Conservation (phyloP, 2,888 invertebrate species). For the Tupiocoris notatus region DNA sequence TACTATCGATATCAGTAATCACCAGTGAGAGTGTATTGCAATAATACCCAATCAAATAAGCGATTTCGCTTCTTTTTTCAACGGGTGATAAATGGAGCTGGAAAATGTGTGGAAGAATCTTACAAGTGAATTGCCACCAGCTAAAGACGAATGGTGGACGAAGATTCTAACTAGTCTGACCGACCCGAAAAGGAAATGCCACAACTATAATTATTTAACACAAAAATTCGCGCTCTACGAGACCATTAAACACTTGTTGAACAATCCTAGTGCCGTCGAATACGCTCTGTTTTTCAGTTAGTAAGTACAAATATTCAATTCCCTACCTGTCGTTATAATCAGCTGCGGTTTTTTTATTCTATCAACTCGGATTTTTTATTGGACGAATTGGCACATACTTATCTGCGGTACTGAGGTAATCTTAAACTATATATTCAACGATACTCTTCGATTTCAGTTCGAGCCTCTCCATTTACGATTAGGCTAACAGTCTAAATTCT, state of each 20-base stretch:
- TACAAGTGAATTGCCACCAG: slow-evolving; percentile 38
- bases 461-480: no score
- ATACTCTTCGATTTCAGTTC: no score
- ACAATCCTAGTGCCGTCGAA: slow-evolving; percentile 56
- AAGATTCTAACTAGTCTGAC: slow-evolving; percentile 55
- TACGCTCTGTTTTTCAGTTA: slow-evolving; percentile 61
- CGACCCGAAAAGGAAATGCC: slow-evolving; percentile 57
- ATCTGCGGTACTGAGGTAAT: no score
- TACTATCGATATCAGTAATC: no score
- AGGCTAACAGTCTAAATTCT: no score
- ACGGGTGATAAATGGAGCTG: slow-evolving; percentile 19
- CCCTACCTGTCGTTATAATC: neutral
- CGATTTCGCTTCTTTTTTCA: neutral
- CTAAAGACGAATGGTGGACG: slow-evolving; percentile 53
- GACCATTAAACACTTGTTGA: slow-evolving; percentile 55
- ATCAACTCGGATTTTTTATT: no score
- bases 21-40: no score
- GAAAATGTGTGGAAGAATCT: slow-evolving; percentile 43
- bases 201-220: slow-evolving; percentile 57
- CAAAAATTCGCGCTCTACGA: slow-evolving; percentile 57
- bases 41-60: no score
- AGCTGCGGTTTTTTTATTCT: neutral
- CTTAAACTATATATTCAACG: no score
- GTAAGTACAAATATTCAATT: slow-evolving; percentile 53
- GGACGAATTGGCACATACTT: no score